Evolutionary conservation across 2,797 vertebrate species (phyloP).

Genomic region (Harpagifer antarcticus): DNA sequence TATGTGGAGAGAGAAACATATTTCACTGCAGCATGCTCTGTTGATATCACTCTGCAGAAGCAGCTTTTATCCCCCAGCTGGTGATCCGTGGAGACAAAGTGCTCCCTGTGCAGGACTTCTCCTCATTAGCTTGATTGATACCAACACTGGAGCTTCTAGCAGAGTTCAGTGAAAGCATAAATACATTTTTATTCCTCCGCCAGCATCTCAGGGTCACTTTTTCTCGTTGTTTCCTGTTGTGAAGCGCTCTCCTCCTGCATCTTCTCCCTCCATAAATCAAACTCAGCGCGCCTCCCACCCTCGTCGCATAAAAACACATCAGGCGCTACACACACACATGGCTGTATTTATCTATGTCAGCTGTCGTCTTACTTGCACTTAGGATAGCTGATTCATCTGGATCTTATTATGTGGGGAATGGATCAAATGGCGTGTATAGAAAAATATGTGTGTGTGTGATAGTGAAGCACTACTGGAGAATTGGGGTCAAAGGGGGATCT

Average conservation of each 20-base stretch:
- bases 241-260: conserved; percentile 24
- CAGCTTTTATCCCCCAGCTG: not conserved
- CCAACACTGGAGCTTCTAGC: conserved; percentile 7
- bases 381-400: conserved; percentile 61
- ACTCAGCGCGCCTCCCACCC: not conserved
- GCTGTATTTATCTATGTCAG: conserved; percentile 53
- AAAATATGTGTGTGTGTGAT: not conserved
- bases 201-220: conserved; percentile 22
- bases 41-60: conserved; percentile 4
- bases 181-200: conserved; percentile 10
- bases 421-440: conserved; percentile 10
- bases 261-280: conserved; percentile 54
- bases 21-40: not conserved
- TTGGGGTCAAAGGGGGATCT: conserved; percentile 58
- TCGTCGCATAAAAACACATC: conserved; percentile 37
- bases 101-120: conserved; percentile 17
- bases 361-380: conserved; percentile 58
- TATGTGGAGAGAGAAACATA: not conserved
- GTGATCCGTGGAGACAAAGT: not conserved
- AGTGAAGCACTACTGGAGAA: conserved; percentile 29
- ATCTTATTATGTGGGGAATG: conserved; percentile 56
- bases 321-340: conserved; percentile 26
- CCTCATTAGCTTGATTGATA: conserved; percentile 46
- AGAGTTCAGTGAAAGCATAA: conserved; percentile 11
- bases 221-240: conserved; percentile 11